Evolutionary conservation across 2,797 vertebrate species (phyloP).

Genomic region (Kryptopterus vitreolus): DNA sequence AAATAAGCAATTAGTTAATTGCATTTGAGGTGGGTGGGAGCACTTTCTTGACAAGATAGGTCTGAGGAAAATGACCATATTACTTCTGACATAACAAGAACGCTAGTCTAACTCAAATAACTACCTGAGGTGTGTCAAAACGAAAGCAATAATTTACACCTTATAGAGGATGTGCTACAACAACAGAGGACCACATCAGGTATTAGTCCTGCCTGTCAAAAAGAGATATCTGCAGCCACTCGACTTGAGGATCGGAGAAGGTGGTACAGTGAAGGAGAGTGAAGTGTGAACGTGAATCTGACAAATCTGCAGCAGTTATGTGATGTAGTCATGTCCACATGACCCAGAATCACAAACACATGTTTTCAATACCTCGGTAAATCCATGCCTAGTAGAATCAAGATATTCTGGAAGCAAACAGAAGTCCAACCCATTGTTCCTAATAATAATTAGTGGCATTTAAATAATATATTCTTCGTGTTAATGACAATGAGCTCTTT

Average conservation of each 20-base stretch:
- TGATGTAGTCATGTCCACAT: not conserved
- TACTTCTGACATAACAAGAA: not conserved
- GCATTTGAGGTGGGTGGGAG: not conserved
- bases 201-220: constrained; percentile 1
- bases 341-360: not conserved
- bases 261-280: not conserved
- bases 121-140: not conserved
- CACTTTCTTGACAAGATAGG: not conserved
- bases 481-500: not conserved
- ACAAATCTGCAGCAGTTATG: not conserved
- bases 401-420: not conserved
- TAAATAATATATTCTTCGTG: not conserved
- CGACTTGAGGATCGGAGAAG: not conserved
- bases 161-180: not conserved
- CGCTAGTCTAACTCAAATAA: not conserved
- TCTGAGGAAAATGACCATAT: not conserved
- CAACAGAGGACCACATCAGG: not conserved
- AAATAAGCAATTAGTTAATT: not conserved
- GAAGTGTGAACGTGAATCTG: not conserved
- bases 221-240: not conserved
- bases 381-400: not conserved
- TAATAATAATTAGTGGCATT: not conserved
- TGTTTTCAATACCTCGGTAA: not conserved
- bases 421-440: not conserved
- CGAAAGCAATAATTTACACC: not conserved